Conservation (phyloP, 2,888 invertebrate genomes). For the Cylloceria caligata region DNA sequence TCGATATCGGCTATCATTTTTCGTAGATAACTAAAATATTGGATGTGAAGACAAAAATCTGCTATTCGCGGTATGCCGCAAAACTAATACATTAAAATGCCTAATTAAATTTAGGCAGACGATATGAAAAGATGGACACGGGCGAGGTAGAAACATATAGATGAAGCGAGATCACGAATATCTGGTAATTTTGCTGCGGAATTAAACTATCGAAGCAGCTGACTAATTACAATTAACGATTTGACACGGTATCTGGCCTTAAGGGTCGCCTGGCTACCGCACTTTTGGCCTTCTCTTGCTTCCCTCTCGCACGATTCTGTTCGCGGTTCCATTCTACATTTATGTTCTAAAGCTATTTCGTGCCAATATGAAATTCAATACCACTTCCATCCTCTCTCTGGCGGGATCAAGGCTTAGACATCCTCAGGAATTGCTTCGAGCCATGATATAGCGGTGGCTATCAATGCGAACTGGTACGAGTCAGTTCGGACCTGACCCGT, state of each 20-base stretch:
- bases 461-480: background rate
- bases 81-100: slow-evolving; percentile 46
- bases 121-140: background rate
- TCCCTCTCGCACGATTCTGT: no score
- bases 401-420: slow-evolving; percentile 44
- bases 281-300: slow-evolving; percentile 12
- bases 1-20: background rate
- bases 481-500: background rate
- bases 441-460: slow-evolving; percentile 13
- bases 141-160: background rate
- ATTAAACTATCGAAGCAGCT: slow-evolving; percentile 54
- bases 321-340: background rate
- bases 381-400: background rate
- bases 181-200: slow-evolving; percentile 46
- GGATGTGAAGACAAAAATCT: background rate
- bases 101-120: slow-evolving; percentile 48
- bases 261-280: slow-evolving; percentile 1
- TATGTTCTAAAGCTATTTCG: slow-evolving; percentile 50
- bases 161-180: slow-evolving; percentile 14
- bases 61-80: background rate
- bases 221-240: slow-evolving; percentile 53
- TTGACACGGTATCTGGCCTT: slow-evolving; percentile 42
- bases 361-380: slow-evolving; percentile 54
- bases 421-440: slow-evolving; percentile 23
- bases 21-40: background rate